These are phyloP conservation scores for Sarcophaga subvicina DNA, from an alignment of 2,888 invertebrate species.

Conservation along the genomic window DNA sequence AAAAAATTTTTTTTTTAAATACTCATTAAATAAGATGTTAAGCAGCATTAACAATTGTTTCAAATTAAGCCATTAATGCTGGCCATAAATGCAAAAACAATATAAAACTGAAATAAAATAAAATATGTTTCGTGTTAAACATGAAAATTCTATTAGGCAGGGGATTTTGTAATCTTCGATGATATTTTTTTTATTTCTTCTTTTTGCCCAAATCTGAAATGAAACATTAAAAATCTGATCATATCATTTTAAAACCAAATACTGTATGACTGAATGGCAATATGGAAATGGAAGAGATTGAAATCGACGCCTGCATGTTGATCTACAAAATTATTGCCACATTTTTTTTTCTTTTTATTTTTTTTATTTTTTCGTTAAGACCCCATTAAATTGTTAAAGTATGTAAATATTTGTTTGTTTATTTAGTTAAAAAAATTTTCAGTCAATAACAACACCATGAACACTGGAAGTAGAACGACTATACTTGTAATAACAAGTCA, in stretches of 20 bases:
- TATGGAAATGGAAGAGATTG: not conserved
- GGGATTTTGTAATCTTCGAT: not conserved
- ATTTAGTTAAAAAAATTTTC: not conserved
- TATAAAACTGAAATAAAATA: not conserved
- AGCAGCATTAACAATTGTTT: not conserved
- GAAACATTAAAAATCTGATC: too few species aligned
- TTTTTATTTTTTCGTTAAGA: constrained; percentile 4
- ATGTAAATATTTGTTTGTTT: constrained; percentile 55
- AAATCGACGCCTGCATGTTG: constrained; percentile 1
- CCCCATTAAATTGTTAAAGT: constrained; percentile 60
- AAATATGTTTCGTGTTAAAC: constrained; percentile 18
- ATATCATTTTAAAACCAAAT: not conserved
- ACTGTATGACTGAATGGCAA: not conserved
- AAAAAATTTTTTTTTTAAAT: too few species aligned
- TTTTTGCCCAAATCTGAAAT: too few species aligned
- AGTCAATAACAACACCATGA: not conserved
- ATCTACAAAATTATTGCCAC: constrained; percentile 41
- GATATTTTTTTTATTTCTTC: too few species aligned
- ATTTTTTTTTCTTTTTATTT: not conserved
- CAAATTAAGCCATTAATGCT: not conserved
- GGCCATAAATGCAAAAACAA: not conserved
- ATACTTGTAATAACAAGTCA: too few species aligned
- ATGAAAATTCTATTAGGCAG: constrained; percentile 27
- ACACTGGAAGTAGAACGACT: too few species aligned
- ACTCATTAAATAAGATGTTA: not conserved